Evolutionary conservation across 2,888 invertebrate genomes (phyloP).

Genomic region (Hartigia nigra): DNA sequence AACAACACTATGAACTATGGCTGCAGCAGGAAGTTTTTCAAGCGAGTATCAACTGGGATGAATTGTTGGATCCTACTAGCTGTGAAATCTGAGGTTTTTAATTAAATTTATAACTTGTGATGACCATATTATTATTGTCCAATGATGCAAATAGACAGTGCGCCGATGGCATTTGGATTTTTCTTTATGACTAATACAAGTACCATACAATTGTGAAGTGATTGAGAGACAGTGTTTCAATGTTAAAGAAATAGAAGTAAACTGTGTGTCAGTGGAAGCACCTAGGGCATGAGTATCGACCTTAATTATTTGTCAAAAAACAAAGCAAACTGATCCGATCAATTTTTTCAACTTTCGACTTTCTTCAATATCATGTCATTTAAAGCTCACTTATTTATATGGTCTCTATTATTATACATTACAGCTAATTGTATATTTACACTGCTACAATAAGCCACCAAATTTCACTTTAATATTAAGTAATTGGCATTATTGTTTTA

Average conservation of each 20-base stretch:
- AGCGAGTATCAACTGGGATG: slow-evolving; percentile 85
- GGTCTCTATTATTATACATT: not conserved
- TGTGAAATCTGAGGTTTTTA: slow-evolving; percentile 53
- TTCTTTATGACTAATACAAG: slow-evolving; percentile 32
- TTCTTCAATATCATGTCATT: not conserved
- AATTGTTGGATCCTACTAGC: slow-evolving; percentile 59
- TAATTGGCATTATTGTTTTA: not conserved
- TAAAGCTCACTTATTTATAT: not conserved
- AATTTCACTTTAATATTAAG: not conserved
- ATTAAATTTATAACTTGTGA: not conserved
- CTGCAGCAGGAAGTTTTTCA: slow-evolving; percentile 96
- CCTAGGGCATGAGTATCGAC: not conserved
- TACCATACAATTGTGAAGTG: slow-evolving; percentile 36
- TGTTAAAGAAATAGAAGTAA: not conserved
- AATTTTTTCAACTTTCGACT: not conserved
- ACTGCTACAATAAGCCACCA: not conserved
- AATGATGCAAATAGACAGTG: not conserved
- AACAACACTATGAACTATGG: slow-evolving; percentile 94
- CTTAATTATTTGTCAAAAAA: not conserved
- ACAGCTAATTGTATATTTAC: not conserved
- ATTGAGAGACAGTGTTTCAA: slow-evolving; percentile 32
- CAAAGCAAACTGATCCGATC: not conserved
- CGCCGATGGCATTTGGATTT: not conserved
- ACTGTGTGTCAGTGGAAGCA: not conserved
- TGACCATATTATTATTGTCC: not conserved